Conservation (phyloP, 2,888 invertebrate genomes). For the Drosophila lacicola region DNA sequence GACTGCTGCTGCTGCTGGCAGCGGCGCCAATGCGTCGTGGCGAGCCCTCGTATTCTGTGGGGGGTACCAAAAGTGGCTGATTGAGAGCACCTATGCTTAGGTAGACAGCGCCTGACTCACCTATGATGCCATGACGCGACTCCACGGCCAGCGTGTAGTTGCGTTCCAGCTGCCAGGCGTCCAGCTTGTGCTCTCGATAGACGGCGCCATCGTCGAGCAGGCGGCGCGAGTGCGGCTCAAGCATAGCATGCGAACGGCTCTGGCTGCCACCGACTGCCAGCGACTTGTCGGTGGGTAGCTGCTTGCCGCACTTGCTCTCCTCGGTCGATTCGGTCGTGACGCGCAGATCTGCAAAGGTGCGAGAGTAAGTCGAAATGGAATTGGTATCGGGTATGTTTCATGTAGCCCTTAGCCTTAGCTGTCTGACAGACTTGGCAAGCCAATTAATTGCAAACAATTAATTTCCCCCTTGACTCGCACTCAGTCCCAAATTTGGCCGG, state of each 20-base stretch:
- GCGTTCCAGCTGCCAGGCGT: conserved; percentile 77
- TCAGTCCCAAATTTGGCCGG: conserved; percentile 15
- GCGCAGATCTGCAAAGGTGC: conserved; percentile 70
- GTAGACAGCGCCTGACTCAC: conserved; percentile 41
- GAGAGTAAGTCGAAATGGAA: neutral
- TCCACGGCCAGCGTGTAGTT: conserved; percentile 82
- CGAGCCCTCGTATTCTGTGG: conserved; percentile 66
- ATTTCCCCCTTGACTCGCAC: conserved; percentile 33
- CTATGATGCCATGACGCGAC: conserved; percentile 82
- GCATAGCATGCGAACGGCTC: conserved; percentile 23
- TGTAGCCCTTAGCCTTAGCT: conserved; percentile 1
- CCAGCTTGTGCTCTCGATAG: conserved; percentile 37
- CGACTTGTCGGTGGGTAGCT: conserved; percentile 26
- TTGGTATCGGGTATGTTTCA: neutral
- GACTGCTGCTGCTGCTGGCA: conserved; percentile 51
- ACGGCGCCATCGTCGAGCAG: conserved; percentile 45
- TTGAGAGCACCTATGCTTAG: too few species aligned
- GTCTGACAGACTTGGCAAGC: conserved; percentile 24
- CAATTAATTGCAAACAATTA: conserved; percentile 79
- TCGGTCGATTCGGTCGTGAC: conserved; percentile 79
- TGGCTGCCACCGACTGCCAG: neutral
- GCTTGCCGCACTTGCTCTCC: conserved; percentile 40
- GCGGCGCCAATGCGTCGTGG: conserved; percentile 65
- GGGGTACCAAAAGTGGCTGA: neutral
- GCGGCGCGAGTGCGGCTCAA: conserved; percentile 41